Base-by-base conservation (phyloP, 2,113 vertebrate species). In the Lathamus discolor region DNA sequence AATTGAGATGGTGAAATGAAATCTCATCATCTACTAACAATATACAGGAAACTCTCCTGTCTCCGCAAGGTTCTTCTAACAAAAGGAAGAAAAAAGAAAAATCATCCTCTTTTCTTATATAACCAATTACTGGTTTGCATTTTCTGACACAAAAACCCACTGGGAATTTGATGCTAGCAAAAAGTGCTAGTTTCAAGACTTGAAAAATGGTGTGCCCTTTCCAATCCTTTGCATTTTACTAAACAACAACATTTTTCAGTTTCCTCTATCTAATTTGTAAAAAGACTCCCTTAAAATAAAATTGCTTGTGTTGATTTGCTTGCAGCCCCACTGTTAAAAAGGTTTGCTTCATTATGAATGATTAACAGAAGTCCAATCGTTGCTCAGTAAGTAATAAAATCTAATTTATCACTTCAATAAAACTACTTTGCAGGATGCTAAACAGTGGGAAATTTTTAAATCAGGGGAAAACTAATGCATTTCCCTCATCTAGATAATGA, bases 371-470 rank as follows among this genome's bases (percentile, higher is more conserved):
- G 62, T 89, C 80, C 77, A 93, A 62, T 83, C 0, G 0, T 77
- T 92, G 68, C 59, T 94, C 74, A 69, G 54, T 94, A 93, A 91
- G 83, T 77, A 93, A 87, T 86, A 93, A 94, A 91, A 91, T 86
- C 63, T 89, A 91, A 96, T 92, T 95, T 96, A 94, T 95, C 63
- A 86, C 81, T 91, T 96, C 93, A 95, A 54, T 96, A 94, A 94
- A 59, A 39, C 14, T 59, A 48, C 86, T 54, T 92, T 85, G 81
- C 20, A 10, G 80, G 74, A 87, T 67, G 43, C 74, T 12, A 2
- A 93, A 62, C 69, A 93, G 84, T 77, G 23, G 78, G 81, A 85
- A 87, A 48, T 70, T 76, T 95, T 95, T 70, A 48, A 94, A 67
- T 87, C 28, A 6, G 28, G 69, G 78, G 72, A 52, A 78, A 89